Base-by-base conservation (phyloP, 2,888 invertebrate species). In the Stegana nigrithorax region DNA sequence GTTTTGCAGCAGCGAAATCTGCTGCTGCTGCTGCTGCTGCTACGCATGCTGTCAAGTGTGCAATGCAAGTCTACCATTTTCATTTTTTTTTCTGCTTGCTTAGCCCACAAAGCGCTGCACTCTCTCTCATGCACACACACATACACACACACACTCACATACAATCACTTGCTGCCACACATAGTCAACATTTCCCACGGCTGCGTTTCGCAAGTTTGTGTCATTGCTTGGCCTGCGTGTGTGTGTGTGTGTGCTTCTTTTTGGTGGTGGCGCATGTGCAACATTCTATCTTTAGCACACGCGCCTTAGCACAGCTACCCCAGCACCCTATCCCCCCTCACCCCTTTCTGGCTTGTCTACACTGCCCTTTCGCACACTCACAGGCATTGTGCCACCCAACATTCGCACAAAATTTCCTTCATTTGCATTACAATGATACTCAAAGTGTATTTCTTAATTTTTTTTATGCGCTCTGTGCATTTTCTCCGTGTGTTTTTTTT, bases 401-500 rank as follows among this genome's bases (percentile, higher is more conserved):
- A 14, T 8, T n/a, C n/a, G 39, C 39, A 17, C 1, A 39, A 39
- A n/a, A 14, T 39, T 39, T 39, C 75, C 76, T 73, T 76, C 73
- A 78, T 78, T 78, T 80, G 78, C 78, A 78, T 78, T 73, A 79
- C 79, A 78, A 80, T 78, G 79, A 77, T 78, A 76, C 21, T 19
- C 67, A 66, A 72, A 70, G 68, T 72, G 78, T 70, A 65, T 65
- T 63, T 66, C 53, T 55, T 50, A 50, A 60, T 51, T 26, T 21
- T 26, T 53, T 42, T 36, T 36, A n/a, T n/a, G n/a, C n/a, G n/a
- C 14, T 10, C 4, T 39, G n/a, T 17, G 14, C 39, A 10, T 39
- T 39, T 5, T 39, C n/a, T 39, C 2, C 17, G 10, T 29, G 10
- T 29, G 29, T 29, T 29, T 29, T n/a, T n/a, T 29, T 29, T 29